phyloP scores from a whole-genome alignment of 2,888 invertebrate genomes.

The Drosophila greeni region DNA sequence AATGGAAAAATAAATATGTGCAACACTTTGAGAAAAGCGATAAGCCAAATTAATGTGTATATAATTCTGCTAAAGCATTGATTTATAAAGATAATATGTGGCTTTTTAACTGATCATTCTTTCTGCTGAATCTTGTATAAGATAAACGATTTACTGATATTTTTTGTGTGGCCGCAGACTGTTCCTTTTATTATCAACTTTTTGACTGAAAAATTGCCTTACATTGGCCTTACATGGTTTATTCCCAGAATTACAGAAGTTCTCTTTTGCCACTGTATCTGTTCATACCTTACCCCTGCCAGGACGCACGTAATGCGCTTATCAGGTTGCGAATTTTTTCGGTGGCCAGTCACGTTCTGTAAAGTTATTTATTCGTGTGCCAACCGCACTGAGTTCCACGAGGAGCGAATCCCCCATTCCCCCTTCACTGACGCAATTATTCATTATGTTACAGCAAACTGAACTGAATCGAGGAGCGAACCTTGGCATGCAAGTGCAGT shows the following conservation, averaged over 20 bases:
- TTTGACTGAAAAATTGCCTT: too few species aligned
- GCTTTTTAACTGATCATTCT: too few species aligned
- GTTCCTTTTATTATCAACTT: too few species aligned
- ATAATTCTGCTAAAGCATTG: neutral
- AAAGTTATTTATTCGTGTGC: slow-evolving; percentile 48
- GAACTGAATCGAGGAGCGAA: slow-evolving; percentile 7
- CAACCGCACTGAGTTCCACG: slow-evolving; percentile 23
- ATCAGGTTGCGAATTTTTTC: slow-evolving; percentile 18
- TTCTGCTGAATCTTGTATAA: too few species aligned
- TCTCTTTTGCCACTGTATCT: neutral
- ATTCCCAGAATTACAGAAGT: neutral
- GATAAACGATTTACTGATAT: neutral
- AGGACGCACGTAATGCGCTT: slow-evolving; percentile 37
- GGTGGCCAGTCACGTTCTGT: slow-evolving; percentile 52
- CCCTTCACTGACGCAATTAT: slow-evolving; percentile 26
- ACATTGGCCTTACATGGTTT: neutral
- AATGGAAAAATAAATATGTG: neutral
- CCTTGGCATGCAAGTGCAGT: slow-evolving; percentile 57
- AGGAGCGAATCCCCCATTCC: slow-evolving; percentile 1
- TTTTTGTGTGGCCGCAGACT: neutral
- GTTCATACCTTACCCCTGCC: slow-evolving; percentile 15
- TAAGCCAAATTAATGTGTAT: neutral
- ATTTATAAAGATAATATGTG: neutral
- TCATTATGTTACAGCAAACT: slow-evolving; percentile 46
- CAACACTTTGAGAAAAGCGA: neutral